Evolutionary conservation across 2,888 invertebrate genomes (phyloP).

Genomic region (Carterocephalus palaemon): DNA sequence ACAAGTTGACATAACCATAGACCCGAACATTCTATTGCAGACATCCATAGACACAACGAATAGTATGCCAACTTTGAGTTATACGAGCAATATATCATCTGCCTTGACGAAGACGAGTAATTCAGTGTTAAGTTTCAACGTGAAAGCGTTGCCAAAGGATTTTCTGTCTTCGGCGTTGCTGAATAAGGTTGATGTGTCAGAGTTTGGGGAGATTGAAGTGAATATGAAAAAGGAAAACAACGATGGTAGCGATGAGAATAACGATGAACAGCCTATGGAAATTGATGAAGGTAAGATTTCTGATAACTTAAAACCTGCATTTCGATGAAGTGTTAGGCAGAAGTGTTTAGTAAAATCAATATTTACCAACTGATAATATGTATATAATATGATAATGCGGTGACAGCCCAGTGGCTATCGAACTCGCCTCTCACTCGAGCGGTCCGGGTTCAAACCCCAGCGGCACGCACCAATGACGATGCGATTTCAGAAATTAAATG

Average conservation of each 20-base stretch:
- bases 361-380: too few relatives aligned
- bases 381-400: too few relatives aligned
- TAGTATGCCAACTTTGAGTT: slow-evolving; percentile 21
- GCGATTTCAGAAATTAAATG: too few relatives aligned
- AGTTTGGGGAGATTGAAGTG: slow-evolving; percentile 9
- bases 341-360: too few relatives aligned
- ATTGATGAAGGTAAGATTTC: slow-evolving; percentile 52
- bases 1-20: neutral
- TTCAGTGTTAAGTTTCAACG: slow-evolving; percentile 38
- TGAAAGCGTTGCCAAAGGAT: slow-evolving; percentile 43
- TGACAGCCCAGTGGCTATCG: too few relatives aligned
- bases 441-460: too few relatives aligned
- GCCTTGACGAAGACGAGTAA: slow-evolving; percentile 23
- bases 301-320: neutral
- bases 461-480: too few relatives aligned
- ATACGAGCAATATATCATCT: slow-evolving; percentile 13
- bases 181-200: slow-evolving; percentile 28
- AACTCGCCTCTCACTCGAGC: too few relatives aligned
- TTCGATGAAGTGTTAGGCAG: too few relatives aligned
- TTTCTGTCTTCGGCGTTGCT: slow-evolving; percentile 38
- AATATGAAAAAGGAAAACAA: slow-evolving; percentile 18
- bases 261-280: slow-evolving; percentile 47
- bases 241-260: slow-evolving; percentile 29
- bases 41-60: slow-evolving; percentile 22
- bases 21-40: neutral